Conservation (phyloP, 2,797 vertebrate genomes). For the Zonotrichia albicollis region DNA sequence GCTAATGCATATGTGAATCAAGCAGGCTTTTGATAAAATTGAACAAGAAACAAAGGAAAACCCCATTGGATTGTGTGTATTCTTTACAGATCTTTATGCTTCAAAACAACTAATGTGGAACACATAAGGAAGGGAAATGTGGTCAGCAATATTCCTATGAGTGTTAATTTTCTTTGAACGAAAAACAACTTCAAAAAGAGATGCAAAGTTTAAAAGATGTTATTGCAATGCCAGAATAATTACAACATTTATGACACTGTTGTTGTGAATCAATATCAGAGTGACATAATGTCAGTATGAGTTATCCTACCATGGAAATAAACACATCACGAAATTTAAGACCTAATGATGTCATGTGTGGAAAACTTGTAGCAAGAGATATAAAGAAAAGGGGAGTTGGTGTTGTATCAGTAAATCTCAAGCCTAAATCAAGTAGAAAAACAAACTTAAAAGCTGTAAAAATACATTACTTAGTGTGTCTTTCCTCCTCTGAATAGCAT, state of each 20-base stretch:
- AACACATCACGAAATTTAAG: neutral
- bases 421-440: neutral
- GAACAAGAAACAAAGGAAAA: neutral
- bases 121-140: neutral
- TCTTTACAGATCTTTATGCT: neutral
- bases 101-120: neutral
- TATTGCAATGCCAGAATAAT: neutral
- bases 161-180: neutral
- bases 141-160: neutral
- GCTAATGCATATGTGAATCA: neutral
- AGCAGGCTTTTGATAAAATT: neutral
- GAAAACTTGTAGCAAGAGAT: neutral
- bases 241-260: neutral
- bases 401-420: neutral
- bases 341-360: neutral
- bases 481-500: neutral
- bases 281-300: neutral
- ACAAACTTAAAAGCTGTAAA: neutral
- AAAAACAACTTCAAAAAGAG: neutral
- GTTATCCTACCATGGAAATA: neutral
- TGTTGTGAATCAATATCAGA: neutral
- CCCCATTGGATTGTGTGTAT: accelerated
- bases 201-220: neutral
- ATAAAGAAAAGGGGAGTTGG: neutral
- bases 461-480: neutral